Base-by-base conservation (phyloP, 2,113 vertebrate genomes). In the Myocastor coypus region DNA sequence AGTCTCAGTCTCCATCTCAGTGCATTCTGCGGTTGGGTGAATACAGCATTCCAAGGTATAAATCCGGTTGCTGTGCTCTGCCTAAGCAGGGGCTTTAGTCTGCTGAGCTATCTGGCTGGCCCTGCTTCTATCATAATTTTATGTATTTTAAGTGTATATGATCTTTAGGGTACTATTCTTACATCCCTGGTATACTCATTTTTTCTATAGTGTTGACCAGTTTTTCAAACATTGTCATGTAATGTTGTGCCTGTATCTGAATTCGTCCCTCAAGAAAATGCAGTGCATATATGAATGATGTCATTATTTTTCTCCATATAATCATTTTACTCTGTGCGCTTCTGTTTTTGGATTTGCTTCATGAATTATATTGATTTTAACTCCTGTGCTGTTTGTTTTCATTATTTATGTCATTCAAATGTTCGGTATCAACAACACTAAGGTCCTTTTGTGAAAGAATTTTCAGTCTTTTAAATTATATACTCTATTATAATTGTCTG, bases 311-410 rank as follows among this genome's bases (percentile, higher is more conserved):
- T 82, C 26, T 0, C 30, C 37, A 46, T 34, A 57, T 17, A 40
- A 30, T 80, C 12, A 68, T 85, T 73, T 57, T 66, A 16, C n/a
- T 46, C 34, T 0, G 42, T 12, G 40, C 50, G 90, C 19, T 59
- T 87, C 30, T 87, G 59, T 82, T 37, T 89, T 96, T 11, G 75
- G 69, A 82, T 84, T 83, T 95, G 9, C 9, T 93, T 92, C 19
- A 61, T 17, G 94, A 59, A 68, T 87, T 64, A 46, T 37, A 87
- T 69, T 7, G 10, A 82, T 96, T 86, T 82, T 12, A 85, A 80
- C 75, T 90, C 20, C n/a, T 82, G 6, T 83, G 50, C 2, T 34
- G 12, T 92, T 84, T 82, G 46, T 94, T 92, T 94, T 89, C 34
- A 63, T 92, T 61, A 81, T 64, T 7, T 80, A 20, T 95, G 64